Evolutionary conservation across 1,140 invertebrate species (phyloP).

Genomic region (Drosophila yakuba): DNA sequence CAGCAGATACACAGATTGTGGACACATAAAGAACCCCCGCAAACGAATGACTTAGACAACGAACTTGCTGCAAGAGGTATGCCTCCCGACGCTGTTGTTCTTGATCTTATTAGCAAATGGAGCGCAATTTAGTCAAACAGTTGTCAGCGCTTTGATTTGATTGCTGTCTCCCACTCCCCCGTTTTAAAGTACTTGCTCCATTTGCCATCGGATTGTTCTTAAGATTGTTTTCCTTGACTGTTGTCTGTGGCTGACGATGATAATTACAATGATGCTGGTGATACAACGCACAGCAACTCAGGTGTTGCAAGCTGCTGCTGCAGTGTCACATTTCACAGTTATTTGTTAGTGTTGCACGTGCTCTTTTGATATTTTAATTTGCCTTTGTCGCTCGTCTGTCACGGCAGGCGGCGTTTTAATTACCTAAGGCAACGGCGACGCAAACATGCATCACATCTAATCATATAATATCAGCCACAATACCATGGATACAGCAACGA

Average conservation of each 20-base stretch:
- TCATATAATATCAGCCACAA: conserved; percentile 18
- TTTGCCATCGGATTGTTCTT: conserved; percentile 37
- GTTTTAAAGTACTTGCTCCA: conserved; percentile 6
- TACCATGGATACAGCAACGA: not conserved
- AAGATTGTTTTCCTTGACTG: conserved; percentile 11
- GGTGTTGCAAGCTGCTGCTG: conserved; percentile 56
- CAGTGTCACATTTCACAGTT: conserved; percentile 77
- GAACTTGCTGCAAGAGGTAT: conserved; percentile 23
- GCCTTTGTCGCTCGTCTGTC: conserved; percentile 45
- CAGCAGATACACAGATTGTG: conserved; percentile 1
- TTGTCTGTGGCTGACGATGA: not conserved
- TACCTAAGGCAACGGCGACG: conserved; percentile 40
- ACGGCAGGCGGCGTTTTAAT: conserved; percentile 66
- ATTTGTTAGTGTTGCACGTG: conserved; percentile 66
- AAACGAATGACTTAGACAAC: conserved; percentile 56
- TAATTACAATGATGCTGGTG: conserved; percentile 27
- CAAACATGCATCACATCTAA: conserved; percentile 51
- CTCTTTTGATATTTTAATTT: conserved; percentile 71
- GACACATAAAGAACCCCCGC: conserved; percentile 10
- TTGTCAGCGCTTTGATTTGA: conserved; percentile 12
- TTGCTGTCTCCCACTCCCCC: conserved; percentile 1
- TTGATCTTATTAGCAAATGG: conserved; percentile 58
- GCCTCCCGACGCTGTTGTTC: conserved; percentile 2
- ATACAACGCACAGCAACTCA: conserved; percentile 53
- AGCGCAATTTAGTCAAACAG: conserved; percentile 34